Percentiles rank a stretch among this genome's conserved stretches.
Conservation (phyloP, 92 coral and sea anemone species). For the Porites rus region DNA sequence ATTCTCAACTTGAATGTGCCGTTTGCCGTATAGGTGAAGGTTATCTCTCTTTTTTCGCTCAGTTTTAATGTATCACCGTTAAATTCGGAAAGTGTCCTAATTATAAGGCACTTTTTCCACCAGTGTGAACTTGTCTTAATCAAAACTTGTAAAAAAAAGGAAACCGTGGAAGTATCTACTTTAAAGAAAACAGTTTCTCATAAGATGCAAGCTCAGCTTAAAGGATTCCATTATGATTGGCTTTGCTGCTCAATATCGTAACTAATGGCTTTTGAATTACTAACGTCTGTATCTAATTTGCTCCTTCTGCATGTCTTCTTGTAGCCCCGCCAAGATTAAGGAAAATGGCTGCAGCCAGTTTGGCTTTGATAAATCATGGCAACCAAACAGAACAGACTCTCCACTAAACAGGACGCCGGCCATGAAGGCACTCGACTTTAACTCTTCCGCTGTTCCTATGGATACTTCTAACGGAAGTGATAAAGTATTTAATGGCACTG, state of each 20-base stretch:
- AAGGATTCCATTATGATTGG: background rate
- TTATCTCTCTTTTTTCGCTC: too few relatives aligned
- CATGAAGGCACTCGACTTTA: constrained; percentile 65
- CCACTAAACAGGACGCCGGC: constrained; percentile 29
- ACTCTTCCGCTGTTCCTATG: constrained; percentile 69
- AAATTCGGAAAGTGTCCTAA: too few relatives aligned
- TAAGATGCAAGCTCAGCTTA: background rate
- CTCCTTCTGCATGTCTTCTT: constrained; percentile 52
- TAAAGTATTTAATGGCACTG: constrained; percentile 46
- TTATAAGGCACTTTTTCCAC: too few relatives aligned
- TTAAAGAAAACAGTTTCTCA: background rate
- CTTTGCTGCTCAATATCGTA: background rate
- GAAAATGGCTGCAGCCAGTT: constrained; percentile 93
- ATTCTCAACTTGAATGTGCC: too few relatives aligned
- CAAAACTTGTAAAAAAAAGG: too few relatives aligned
- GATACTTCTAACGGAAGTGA: constrained; percentile 52
- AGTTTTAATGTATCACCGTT: too few relatives aligned
- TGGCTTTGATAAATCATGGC: constrained; percentile 98
- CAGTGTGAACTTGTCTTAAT: too few relatives aligned
- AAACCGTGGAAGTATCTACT: too few relatives aligned
- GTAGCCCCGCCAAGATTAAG: constrained; percentile 95
- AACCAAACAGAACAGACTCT: constrained; percentile 80
- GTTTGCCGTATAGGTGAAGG: too few relatives aligned
- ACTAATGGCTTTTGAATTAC: background rate
- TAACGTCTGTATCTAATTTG: constrained; percentile 18